phyloP scores from a whole-genome alignment of 1,140 invertebrate species.

The Solen grandis region DNA sequence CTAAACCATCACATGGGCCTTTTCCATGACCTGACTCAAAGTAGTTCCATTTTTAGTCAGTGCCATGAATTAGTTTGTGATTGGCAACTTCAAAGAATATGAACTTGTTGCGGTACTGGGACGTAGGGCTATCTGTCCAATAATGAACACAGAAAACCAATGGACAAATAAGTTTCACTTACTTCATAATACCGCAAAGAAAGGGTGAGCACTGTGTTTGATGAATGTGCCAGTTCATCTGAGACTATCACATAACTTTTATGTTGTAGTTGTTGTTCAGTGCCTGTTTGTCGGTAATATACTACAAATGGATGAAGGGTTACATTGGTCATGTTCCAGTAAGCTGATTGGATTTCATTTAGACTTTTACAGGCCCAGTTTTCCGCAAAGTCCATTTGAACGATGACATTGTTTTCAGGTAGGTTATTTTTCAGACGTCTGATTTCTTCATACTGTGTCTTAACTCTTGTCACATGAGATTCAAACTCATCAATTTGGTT shows the following conservation, averaged over 20 bases:
- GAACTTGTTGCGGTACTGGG: constrained; percentile 49
- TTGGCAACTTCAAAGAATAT: constrained; percentile 39
- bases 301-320: constrained; percentile 48
- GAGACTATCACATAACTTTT: constrained; percentile 50
- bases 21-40: constrained; percentile 59
- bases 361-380: constrained; percentile 38
- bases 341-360: constrained; percentile 6
- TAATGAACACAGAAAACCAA: constrained; percentile 41
- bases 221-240: constrained; percentile 32
- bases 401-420: constrained; percentile 30
- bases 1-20: constrained; percentile 47
- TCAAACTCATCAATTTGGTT: background rate
- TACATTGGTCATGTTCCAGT: constrained; percentile 25
- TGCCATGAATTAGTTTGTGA: constrained; percentile 4
- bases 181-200: background rate
- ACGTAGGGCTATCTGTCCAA: constrained; percentile 48
- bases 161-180: constrained; percentile 21
- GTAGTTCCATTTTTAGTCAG: constrained; percentile 39
- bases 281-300: constrained; percentile 6
- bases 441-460: constrained; percentile 43
- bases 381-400: constrained; percentile 61
- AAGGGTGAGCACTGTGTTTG: constrained; percentile 34
- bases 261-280: constrained; percentile 1
- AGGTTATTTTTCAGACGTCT: constrained; percentile 43
- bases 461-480: background rate